phyloP scores from a whole-genome alignment of 2,113 vertebrate genomes.

The Callopanchax toddi region DNA sequence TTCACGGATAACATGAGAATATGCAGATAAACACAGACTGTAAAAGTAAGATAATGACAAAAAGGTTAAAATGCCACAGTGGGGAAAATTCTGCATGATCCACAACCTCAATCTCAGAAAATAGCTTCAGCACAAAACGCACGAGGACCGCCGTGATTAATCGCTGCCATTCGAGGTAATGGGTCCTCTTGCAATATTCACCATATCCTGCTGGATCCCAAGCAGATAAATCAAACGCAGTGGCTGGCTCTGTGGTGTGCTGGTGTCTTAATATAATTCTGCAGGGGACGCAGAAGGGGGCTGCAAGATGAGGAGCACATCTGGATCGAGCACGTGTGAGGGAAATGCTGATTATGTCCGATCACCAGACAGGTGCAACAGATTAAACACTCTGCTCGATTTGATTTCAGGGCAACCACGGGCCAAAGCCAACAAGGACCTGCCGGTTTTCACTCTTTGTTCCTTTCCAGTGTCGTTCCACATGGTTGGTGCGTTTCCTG shows the following conservation, averaged over 20 bases:
- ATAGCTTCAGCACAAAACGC: slow-evolving; percentile 36
- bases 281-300: neutral
- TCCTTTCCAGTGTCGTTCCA: slow-evolving; percentile 43
- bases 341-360: slow-evolving; percentile 48
- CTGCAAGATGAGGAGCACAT: slow-evolving; percentile 30
- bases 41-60: slow-evolving; percentile 9
- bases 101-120: slow-evolving; percentile 33
- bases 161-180: slow-evolving; percentile 58
- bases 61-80: slow-evolving; percentile 11
- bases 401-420: slow-evolving; percentile 38
- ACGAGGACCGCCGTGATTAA: slow-evolving; percentile 50
- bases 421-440: slow-evolving; percentile 20
- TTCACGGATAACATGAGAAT: too few species aligned
- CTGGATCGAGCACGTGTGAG: slow-evolving; percentile 39
- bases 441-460: slow-evolving; percentile 30
- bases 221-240: slow-evolving; percentile 58
- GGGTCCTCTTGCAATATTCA: slow-evolving; percentile 61
- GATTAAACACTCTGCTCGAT: slow-evolving; percentile 43
- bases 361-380: slow-evolving; percentile 52
- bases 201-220: slow-evolving; percentile 53
- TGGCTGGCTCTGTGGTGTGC: slow-evolving; percentile 24
- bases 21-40: slow-evolving; percentile 1
- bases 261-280: slow-evolving; percentile 52
- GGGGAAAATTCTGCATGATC: slow-evolving; percentile 32
- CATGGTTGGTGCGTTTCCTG: slow-evolving; percentile 56